Evolutionary conservation across 1,140 invertebrate species (phyloP).

Genomic region (Varroa destructor): DNA sequence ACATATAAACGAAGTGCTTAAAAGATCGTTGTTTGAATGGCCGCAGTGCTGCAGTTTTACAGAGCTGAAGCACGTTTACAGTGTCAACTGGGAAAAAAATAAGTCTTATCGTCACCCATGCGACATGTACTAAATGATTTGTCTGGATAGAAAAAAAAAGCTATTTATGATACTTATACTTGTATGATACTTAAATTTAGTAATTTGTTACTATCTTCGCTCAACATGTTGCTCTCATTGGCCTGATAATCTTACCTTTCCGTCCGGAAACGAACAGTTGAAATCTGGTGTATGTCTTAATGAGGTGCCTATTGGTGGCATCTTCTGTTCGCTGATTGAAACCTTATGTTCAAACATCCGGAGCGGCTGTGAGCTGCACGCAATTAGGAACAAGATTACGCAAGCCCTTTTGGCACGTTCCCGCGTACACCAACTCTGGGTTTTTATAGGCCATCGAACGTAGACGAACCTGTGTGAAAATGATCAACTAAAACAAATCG

Average conservation of each 20-base stretch:
- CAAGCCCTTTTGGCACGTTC: constrained; percentile 7
- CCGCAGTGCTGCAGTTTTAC: too few species aligned
- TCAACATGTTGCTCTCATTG: too few species aligned
- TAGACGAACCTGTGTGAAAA: constrained; percentile 5
- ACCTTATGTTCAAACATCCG: not conserved
- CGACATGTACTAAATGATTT: too few species aligned
- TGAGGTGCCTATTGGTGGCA: not conserved
- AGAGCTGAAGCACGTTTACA: too few species aligned
- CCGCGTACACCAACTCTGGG: constrained; percentile 11
- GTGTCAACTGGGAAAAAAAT: too few species aligned
- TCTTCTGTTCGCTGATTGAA: not conserved
- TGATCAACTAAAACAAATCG: not conserved
- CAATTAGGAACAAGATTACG: constrained; percentile 5
- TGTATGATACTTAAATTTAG: too few species aligned
- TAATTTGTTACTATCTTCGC: too few species aligned
- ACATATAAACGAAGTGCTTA: too few species aligned
- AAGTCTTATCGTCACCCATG: too few species aligned
- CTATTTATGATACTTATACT: too few species aligned
- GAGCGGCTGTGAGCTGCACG: constrained; percentile 5
- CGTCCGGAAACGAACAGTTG: not conserved
- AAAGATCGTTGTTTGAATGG: too few species aligned
- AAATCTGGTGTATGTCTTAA: not conserved
- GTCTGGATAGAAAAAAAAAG: too few species aligned
- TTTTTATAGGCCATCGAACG: constrained; percentile 13
- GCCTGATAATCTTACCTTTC: not conserved